Conservation (phyloP, 2,797 vertebrate species). For the Labroides dimidiatus region DNA sequence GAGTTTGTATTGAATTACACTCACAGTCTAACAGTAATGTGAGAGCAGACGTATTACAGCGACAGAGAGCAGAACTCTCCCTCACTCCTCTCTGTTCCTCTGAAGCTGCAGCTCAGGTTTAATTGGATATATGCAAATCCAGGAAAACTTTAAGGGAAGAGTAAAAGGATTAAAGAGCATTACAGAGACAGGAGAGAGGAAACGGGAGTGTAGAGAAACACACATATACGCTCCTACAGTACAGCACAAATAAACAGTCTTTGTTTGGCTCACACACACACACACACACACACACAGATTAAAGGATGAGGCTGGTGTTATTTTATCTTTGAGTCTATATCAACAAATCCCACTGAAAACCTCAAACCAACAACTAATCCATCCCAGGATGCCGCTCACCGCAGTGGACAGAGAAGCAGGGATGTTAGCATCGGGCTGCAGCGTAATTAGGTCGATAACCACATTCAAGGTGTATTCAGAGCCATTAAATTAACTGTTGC, state of each 20-base stretch:
- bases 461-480: too few species aligned
- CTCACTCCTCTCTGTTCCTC: constrained; percentile 44
- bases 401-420: too few species aligned
- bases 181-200: constrained; percentile 43
- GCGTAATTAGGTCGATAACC: too few species aligned
- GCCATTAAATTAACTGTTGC: too few species aligned
- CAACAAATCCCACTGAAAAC: too few species aligned
- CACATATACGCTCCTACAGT: background rate
- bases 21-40: constrained; percentile 41
- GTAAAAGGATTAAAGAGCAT: constrained; percentile 72
- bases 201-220: constrained; percentile 18
- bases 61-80: constrained; percentile 32
- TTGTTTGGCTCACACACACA: background rate
- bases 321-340: too few species aligned
- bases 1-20: constrained; percentile 16
- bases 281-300: constrained; percentile 12
- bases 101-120: constrained; percentile 68
- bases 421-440: too few species aligned
- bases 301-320: constrained; percentile 34
- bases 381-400: too few species aligned
- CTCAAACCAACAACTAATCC: too few species aligned
- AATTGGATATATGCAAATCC: constrained; percentile 83
- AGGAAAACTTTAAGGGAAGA: constrained; percentile 61
- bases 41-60: constrained; percentile 60
- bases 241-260: constrained; percentile 20